phyloP scores from a whole-genome alignment of 1,140 invertebrate genomes.

The Muscidifurax raptorellus region DNA sequence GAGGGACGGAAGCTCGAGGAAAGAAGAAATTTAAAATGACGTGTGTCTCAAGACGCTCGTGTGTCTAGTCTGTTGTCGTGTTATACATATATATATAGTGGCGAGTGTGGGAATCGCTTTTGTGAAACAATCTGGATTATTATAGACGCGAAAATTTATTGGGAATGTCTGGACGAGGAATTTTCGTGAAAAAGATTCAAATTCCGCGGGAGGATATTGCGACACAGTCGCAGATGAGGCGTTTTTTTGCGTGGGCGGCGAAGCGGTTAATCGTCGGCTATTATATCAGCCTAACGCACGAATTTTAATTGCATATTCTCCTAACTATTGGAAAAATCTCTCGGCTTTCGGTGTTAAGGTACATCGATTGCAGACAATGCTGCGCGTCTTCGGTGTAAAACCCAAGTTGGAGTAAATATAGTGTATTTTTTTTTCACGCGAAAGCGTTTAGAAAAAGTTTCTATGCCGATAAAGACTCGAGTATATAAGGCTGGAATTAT shows the following conservation, averaged over 20 bases:
- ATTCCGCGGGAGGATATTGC: too few relatives aligned
- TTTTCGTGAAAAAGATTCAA: too few relatives aligned
- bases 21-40: conserved; percentile 31
- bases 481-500: not conserved
- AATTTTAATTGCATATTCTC: not conserved
- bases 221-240: too few relatives aligned
- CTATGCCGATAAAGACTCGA: not conserved
- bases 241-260: too few relatives aligned
- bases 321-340: conserved; percentile 13
- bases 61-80: not conserved
- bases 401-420: not conserved
- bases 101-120: not conserved
- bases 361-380: conserved; percentile 1
- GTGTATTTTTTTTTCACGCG: conserved; percentile 13
- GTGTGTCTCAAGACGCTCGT: not conserved
- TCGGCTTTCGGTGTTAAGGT: not conserved
- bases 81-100: too few relatives aligned
- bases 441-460: not conserved
- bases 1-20: not conserved
- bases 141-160: too few relatives aligned
- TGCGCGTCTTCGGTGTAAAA: conserved; percentile 10
- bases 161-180: too few relatives aligned
- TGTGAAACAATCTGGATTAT: too few relatives aligned
- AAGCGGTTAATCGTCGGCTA: too few relatives aligned
- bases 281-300: too few relatives aligned